phyloP scores from a whole-genome alignment of 92 coral and sea anemone genomes.

The Umimayanthus chanpuru region DNA sequence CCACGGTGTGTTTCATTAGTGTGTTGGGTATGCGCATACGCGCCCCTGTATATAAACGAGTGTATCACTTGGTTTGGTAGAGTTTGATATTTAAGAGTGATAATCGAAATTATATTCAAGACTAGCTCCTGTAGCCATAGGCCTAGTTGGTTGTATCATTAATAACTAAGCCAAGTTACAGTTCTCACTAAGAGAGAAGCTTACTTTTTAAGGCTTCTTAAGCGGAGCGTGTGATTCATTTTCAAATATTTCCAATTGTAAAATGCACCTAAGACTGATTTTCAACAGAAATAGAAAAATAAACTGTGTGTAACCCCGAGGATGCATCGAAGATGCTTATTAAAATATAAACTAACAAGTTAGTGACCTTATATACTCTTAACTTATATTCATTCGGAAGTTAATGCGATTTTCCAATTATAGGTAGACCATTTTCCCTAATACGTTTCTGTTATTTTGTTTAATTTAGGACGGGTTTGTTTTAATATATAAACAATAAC shows the following conservation, averaged over 20 bases:
- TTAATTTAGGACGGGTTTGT: neutral
- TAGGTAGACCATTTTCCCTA: neutral
- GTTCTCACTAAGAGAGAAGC: too few relatives aligned
- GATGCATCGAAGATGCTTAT: neutral
- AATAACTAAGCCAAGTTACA: neutral
- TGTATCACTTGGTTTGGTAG: neutral
- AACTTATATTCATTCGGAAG: neutral
- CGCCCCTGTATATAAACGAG: neutral
- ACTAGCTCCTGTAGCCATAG: neutral
- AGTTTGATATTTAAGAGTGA: neutral
- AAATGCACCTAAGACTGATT: neutral
- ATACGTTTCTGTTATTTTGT: neutral
- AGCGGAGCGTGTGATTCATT: neutral
- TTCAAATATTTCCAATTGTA: neutral
- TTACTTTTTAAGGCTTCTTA: neutral
- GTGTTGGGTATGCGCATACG: neutral
- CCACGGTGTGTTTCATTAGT: neutral
- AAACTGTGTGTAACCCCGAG: neutral
- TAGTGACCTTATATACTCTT: neutral
- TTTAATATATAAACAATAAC: neutral
- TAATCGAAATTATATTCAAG: too few relatives aligned
- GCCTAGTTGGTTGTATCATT: neutral
- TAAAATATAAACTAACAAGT: neutral
- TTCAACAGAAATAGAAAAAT: too few relatives aligned
- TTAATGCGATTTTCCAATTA: slow-evolving; percentile 9